phyloP scores from a whole-genome alignment of 2,113 vertebrate genomes.

The Lontra canadensis region DNA sequence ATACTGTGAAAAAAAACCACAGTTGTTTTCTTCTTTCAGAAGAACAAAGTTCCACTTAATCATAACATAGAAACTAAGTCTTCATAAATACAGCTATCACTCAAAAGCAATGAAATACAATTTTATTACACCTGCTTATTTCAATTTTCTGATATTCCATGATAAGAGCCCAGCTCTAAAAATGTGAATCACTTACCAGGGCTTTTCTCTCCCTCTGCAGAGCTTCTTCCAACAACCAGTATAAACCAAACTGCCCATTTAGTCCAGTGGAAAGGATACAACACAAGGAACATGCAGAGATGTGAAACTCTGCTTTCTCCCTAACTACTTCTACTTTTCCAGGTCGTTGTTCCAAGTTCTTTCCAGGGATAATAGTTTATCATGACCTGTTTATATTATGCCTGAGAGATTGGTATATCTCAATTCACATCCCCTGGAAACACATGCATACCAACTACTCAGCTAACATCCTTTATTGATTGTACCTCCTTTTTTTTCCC shows the following conservation, averaged over 20 bases:
- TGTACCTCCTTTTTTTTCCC: background rate
- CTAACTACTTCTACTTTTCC: background rate
- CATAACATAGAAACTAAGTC: constrained; percentile 42
- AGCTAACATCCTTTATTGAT: background rate
- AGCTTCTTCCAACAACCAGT: background rate
- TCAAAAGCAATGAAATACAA: constrained; percentile 61
- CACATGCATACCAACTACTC: background rate
- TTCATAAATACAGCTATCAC: constrained; percentile 57
- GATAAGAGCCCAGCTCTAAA: constrained; percentile 53
- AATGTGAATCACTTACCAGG: constrained; percentile 36
- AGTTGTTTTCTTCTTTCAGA: constrained; percentile 38
- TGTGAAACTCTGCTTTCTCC: background rate
- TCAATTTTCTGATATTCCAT: constrained; percentile 59
- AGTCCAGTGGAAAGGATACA: background rate
- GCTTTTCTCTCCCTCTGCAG: constrained; percentile 41
- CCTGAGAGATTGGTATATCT: background rate
- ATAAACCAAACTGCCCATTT: background rate
- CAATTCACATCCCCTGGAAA: constrained; percentile 5
- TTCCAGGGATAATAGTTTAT: background rate
- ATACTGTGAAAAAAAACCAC: background rate
- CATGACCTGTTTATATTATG: background rate
- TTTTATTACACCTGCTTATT: constrained; percentile 65
- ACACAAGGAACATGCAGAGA: background rate
- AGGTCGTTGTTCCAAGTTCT: background rate
- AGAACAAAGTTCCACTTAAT: constrained; percentile 34